Conservation (phyloP, 2,113 vertebrate genomes). For the Pseudorhombus dupliciocellatus region DNA sequence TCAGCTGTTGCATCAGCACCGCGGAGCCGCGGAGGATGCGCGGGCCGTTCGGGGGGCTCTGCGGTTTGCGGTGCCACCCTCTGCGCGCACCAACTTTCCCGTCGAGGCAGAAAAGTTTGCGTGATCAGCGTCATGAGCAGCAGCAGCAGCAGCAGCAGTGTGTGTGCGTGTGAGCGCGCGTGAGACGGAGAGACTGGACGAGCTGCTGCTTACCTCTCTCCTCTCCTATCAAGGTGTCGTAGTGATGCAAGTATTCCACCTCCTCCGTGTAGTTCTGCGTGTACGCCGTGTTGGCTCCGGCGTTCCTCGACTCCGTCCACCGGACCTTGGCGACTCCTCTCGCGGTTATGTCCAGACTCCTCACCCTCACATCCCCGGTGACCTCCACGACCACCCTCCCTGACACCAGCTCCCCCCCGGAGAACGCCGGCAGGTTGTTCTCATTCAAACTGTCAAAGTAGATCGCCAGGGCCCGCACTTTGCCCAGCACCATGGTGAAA, state of each 20-base stretch:
- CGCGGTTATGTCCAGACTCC: constrained; percentile 90
- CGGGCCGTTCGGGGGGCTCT: not conserved
- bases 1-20: constrained; percentile 75
- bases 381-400: constrained; percentile 94
- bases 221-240: constrained; percentile 92
- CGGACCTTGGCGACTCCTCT: constrained; percentile 96
- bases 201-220: constrained; percentile 90
- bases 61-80: not conserved
- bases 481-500: constrained; percentile 87
- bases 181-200: not conserved
- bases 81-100: constrained; percentile 38
- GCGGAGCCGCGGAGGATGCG: constrained; percentile 17
- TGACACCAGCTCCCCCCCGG: constrained; percentile 95
- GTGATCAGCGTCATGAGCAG: constrained; percentile 4
- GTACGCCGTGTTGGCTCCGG: constrained; percentile 97
- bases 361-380: constrained; percentile 92
- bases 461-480: constrained; percentile 92
- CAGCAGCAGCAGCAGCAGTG: not conserved
- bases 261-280: constrained; percentile 99
- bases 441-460: constrained; percentile 96
- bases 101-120: constrained; percentile 17
- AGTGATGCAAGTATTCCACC: constrained; percentile 96
- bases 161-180: not conserved
- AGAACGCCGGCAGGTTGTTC: constrained; percentile 94
- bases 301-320: constrained; percentile 97